Percentiles rank a stretch among this genome's conserved stretches.
phyloP scores from a whole-genome alignment of 1,140 invertebrate species.

The Trichogramma pretiosum region DNA sequence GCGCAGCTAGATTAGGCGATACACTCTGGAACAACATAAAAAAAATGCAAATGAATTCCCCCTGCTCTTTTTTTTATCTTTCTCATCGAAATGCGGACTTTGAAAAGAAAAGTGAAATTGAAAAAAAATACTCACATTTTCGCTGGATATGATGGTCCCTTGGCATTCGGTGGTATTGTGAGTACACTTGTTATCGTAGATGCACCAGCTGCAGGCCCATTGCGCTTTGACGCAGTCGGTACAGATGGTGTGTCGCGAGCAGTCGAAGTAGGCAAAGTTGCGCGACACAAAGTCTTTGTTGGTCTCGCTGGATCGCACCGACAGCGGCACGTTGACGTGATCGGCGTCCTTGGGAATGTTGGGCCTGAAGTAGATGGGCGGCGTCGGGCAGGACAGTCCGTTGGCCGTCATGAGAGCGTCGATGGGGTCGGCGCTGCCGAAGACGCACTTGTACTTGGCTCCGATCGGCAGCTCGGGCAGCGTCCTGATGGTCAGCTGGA shows the following conservation, averaged over 20 bases:
- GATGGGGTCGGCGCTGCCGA: constrained; percentile 72
- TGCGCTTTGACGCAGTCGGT: constrained; percentile 76
- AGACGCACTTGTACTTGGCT: constrained; percentile 90
- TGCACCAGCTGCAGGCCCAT: constrained; percentile 94
- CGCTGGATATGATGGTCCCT: constrained; percentile 67
- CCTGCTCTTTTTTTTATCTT: too few relatives aligned
- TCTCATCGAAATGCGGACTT: too few relatives aligned
- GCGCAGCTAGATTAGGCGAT: constrained; percentile 53
- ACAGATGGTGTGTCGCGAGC: constrained; percentile 78
- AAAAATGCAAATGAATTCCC: too few relatives aligned
- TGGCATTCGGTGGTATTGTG: constrained; percentile 77
- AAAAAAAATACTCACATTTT: constrained; percentile 54
- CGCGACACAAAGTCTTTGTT: constrained; percentile 92
- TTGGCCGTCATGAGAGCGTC: constrained; percentile 72
- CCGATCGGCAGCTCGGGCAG: constrained; percentile 79
- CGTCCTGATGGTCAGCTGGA: constrained; percentile 81
- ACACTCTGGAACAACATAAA: constrained; percentile 48
- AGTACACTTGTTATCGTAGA: constrained; percentile 89
- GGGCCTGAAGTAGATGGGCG: constrained; percentile 65
- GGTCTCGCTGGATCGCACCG: constrained; percentile 85
- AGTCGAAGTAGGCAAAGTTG: constrained; percentile 92
- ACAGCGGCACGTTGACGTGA: constrained; percentile 84
- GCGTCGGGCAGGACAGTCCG: constrained; percentile 79
- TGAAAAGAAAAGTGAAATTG: too few relatives aligned
- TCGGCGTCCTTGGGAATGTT: constrained; percentile 72